Evolutionary conservation across 1,140 invertebrate species (phyloP).

Genomic region (Orchesella cincta): DNA sequence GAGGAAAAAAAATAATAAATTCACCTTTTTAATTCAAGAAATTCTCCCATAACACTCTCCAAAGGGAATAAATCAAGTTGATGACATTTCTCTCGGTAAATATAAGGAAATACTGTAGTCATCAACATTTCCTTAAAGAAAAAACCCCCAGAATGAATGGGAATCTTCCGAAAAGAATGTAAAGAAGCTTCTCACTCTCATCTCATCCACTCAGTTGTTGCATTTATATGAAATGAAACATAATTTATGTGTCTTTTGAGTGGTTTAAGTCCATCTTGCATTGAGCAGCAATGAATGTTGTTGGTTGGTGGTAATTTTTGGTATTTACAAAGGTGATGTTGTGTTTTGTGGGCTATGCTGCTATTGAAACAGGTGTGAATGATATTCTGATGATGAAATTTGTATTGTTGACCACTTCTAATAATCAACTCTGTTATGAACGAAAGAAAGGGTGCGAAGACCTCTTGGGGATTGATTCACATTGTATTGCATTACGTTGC

Average conservation of each 20-base stretch:
- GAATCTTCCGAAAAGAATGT: constrained; percentile 20
- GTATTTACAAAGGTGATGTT: constrained; percentile 21
- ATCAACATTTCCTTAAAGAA: constrained; percentile 20
- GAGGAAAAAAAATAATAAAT: constrained; percentile 1
- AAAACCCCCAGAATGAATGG: constrained; percentile 13
- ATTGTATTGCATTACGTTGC: not conserved
- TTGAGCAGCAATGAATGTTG: not conserved
- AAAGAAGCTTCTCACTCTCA: not conserved
- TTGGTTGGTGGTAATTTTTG: constrained; percentile 20
- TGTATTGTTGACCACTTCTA: constrained; percentile 20
- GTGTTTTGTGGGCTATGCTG: not conserved
- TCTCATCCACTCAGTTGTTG: not conserved
- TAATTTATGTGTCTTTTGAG: constrained; percentile 26
- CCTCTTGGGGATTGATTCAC: constrained; percentile 20
- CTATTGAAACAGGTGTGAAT: constrained; percentile 15
- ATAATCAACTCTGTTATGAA: constrained; percentile 25
- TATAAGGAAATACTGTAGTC: constrained; percentile 25
- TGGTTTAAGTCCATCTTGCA: not conserved
- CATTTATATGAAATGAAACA: not conserved
- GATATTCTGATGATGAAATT: constrained; percentile 13
- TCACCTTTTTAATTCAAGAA: constrained; percentile 6
- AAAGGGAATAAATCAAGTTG: constrained; percentile 15
- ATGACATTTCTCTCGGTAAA: constrained; percentile 25
- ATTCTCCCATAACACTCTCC: constrained; percentile 16
- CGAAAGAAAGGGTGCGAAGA: constrained; percentile 1